Base-by-base conservation (phyloP, 2,113 vertebrate species). In the Merops nubicus region DNA sequence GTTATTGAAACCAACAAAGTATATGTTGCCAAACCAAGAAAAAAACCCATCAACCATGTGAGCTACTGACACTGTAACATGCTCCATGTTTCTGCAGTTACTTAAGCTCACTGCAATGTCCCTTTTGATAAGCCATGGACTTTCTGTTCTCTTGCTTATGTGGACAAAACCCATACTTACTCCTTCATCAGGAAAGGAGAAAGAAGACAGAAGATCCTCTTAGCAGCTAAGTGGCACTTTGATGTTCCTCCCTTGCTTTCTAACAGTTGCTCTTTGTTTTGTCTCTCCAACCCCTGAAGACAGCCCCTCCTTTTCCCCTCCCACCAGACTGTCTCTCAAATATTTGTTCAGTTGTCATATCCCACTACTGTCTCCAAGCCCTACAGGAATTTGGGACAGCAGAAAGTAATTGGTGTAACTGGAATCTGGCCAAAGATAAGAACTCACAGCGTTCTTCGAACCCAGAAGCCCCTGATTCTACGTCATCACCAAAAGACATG, bases 271-370 rank as follows among this genome's bases (percentile, higher is more conserved):
- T 93, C 54, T 86, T 65, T 77, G 51, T 79, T 94, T 75, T 79
- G 63, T 45, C 54, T 92, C 38, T 48, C 80, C 45, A 48, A 40
- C 6, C 28, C 50, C 38, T 79, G 34, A 94, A 79, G 57, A 62
- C 13, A 64, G 40, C 12, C 36, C 12, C 18, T 70, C 64, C 67
- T 92, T 45, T 60, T 80, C 54, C 59, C 34, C 51, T 88, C 78
- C 80, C 42, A 75, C 51, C 60, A 87, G 45, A 86, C 16, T 34
- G 11, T 50, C 50, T 95, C 63, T 95, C 67, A 87, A 62, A 33
- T 88, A 85, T 88, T 87, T 89, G 62, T 93, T 91, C 89, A 92
- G 72, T 91, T 93, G 80, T 84, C 83, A n/a, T 94, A 63, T 73
- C 67, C 42, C 50, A 84, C 53, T 59, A 64, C 33, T 31, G 47